Evolutionary conservation across 2,113 vertebrate species (phyloP), one percentile per base, ranked within the genome.

Genomic region (Brevimyrus niger): DNA sequence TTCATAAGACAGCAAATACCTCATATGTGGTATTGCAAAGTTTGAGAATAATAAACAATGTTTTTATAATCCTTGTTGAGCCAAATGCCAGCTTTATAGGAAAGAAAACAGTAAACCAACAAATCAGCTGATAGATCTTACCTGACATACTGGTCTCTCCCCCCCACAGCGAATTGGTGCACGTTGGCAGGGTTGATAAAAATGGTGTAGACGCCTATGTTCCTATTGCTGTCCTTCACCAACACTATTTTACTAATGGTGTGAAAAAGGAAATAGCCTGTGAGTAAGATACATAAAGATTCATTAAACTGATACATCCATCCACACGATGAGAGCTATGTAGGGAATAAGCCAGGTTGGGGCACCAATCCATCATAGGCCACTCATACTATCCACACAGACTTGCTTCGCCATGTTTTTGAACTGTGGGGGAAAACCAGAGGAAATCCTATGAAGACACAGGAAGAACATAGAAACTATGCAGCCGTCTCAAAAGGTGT

Each of bases 161-260:
- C 98, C 0, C 98, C 98, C 35, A 99, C 98, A 5, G 98, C 98
- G 88, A 99, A 99, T 88, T 99, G 97, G 88, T 97, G 97, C 4
- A 97, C 98, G 92, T 97, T 98, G 87, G 97, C 96, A 0, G 98
- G 98, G 91, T 99, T 98, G 88, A 99, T 97, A 2, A 95, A 98
- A 93, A 99, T 99, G 85, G 98, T 99, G 94, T 99, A 99, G 8
- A 99, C 94, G 0, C 98, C 97, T 2, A 99, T 97, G 91, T 99
- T 99, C 95, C 98, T 98, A 89, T 99, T 97, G 7, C 97, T 97
- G 42, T 99, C 98, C 94, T 99, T 99, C 1, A 98, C 98, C 93
- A 98, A 97, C 89, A 97, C 97, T 91, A 99, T 95, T 93, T 99
- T 98, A 94, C 98, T 99, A 93, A 89, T 84, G 42, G 44, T 38